Conservation (phyloP, 1,140 invertebrate species). For the Melanaphis sacchari region DNA sequence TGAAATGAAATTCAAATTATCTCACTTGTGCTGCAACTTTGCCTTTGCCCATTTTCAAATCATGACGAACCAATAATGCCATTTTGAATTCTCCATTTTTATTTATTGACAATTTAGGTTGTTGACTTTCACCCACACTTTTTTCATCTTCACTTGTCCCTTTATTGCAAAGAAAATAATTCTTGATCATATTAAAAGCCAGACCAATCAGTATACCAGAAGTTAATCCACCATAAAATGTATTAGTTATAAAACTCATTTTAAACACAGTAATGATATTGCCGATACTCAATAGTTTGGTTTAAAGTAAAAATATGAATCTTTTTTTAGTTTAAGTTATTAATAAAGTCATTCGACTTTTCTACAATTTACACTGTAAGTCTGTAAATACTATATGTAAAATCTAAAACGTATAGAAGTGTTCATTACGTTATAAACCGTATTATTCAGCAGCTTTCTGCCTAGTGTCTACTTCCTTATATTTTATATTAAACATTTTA, state of each 20-base stretch:
- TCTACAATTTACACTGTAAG: neutral
- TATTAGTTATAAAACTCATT: neutral
- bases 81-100: constrained; percentile 68
- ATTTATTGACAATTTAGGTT: neutral
- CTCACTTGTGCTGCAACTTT: constrained; percentile 83
- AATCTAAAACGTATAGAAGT: neutral
- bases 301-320: neutral
- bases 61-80: constrained; percentile 83
- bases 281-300: neutral
- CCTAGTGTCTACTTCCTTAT: no score
- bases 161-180: neutral
- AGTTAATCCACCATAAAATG: neutral
- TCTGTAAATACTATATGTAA: no score
- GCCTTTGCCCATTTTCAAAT: constrained; percentile 93
- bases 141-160: neutral
- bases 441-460: neutral
- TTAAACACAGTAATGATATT: neutral
- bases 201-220: neutral
- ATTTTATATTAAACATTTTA: no score
- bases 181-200: neutral
- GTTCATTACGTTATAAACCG: neutral
- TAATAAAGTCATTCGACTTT: neutral
- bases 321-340: neutral
- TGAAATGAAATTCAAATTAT: neutral
- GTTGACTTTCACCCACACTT: neutral